phyloP scores from a whole-genome alignment of 2,888 invertebrate species.

The Melinopterus prodromus region DNA sequence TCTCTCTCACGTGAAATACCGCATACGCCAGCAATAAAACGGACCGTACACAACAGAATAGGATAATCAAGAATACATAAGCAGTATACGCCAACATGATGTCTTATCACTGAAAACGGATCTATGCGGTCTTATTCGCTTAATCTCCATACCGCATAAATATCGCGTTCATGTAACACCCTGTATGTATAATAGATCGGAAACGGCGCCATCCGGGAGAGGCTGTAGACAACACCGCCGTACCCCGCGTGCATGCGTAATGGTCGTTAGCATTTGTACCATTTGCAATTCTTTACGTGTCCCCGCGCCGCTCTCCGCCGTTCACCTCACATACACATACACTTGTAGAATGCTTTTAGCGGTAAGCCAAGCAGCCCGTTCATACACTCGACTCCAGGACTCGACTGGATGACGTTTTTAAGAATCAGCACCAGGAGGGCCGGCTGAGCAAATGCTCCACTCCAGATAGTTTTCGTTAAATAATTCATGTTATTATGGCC shows the following conservation, averaged over 20 bases:
- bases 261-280: constrained; percentile 48
- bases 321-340: background rate
- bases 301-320: background rate
- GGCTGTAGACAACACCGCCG: constrained; percentile 43
- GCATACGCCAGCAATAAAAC: background rate
- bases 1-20: background rate
- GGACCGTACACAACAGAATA: background rate
- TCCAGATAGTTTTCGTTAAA: constrained; percentile 22
- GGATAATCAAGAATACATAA: background rate
- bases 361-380: constrained; percentile 4
- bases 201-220: constrained; percentile 47
- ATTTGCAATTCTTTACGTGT: constrained; percentile 45
- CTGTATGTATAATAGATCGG: constrained; percentile 24
- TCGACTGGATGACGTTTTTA: constrained; percentile 15
- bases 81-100: background rate
- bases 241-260: constrained; percentile 46
- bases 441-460: constrained; percentile 10
- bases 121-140: background rate
- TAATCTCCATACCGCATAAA: constrained; percentile 4
- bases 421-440: constrained; percentile 8
- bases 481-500: constrained; percentile 24
- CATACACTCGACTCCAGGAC: background rate
- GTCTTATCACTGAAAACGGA: background rate
- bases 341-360: background rate
- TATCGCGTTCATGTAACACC: background rate